Conservation (phyloP, 1,140 invertebrate genomes). For the Drosophila asahinai region DNA sequence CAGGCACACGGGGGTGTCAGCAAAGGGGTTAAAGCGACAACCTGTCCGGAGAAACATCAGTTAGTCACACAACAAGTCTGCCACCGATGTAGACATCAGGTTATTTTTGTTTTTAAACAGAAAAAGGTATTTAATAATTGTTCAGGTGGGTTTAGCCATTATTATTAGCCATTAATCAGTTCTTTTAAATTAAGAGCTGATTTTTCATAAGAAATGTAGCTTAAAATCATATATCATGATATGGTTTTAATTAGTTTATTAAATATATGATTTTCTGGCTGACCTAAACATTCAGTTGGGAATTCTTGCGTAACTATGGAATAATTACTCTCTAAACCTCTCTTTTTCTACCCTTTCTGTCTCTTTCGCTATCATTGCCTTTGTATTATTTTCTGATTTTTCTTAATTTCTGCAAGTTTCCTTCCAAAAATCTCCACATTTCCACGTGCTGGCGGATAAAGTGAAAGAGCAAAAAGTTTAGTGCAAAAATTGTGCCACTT, state of each 20-base stretch:
- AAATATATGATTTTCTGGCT: too few relatives aligned
- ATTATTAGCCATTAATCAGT: not conserved
- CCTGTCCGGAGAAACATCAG: constrained; percentile 12
- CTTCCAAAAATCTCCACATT: not conserved
- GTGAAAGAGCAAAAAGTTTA: constrained; percentile 76
- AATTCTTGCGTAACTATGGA: not conserved
- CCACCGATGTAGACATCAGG: constrained; percentile 3
- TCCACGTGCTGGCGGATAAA: constrained; percentile 33
- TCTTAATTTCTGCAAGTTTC: constrained; percentile 50
- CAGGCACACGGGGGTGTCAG: not conserved
- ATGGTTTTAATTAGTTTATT: too few relatives aligned
- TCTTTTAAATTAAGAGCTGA: not conserved
- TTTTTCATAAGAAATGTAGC: not conserved
- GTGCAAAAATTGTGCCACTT: constrained; percentile 55
- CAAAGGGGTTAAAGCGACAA: constrained; percentile 17
- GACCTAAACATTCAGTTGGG: not conserved
- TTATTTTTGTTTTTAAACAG: not conserved
- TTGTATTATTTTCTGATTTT: constrained; percentile 58
- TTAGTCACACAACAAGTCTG: not conserved
- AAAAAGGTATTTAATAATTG: not conserved
- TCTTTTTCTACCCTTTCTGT: not conserved
- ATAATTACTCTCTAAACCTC: too few relatives aligned
- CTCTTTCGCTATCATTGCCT: too few relatives aligned
- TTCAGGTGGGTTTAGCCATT: not conserved
- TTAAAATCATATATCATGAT: too few relatives aligned